Conservation (phyloP, 2,888 invertebrate genomes). For the Fabriciana adippe region DNA sequence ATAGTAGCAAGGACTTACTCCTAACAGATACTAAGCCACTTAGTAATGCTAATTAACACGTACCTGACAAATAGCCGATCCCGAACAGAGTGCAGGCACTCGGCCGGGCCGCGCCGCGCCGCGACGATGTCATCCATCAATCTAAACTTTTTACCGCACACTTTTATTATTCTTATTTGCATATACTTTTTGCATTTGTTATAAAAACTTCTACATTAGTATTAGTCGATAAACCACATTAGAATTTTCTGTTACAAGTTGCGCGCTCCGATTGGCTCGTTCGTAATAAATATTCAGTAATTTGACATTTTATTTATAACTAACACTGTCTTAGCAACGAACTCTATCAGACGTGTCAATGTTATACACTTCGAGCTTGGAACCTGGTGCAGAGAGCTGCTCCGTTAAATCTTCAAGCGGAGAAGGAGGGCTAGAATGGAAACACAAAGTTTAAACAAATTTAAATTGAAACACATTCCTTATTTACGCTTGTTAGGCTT, state of each 20-base stretch:
- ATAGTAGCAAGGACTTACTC: too few species aligned
- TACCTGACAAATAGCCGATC: too few species aligned
- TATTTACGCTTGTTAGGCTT: slow-evolving; percentile 19
- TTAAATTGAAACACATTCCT: background rate
- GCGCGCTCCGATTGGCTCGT: background rate
- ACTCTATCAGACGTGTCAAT: background rate
- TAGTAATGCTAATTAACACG: too few species aligned
- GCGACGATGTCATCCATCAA: slow-evolving; percentile 11
- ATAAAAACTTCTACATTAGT: slow-evolving; percentile 9
- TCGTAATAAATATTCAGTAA: slow-evolving; percentile 1
- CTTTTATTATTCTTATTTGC: slow-evolving; percentile 4
- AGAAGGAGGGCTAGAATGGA: slow-evolving; percentile 3
- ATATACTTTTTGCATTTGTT: slow-evolving; percentile 14
- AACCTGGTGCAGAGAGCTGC: too few species aligned
- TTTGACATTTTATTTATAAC: background rate
- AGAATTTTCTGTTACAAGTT: slow-evolving; percentile 13
- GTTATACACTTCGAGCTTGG: too few species aligned
- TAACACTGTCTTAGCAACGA: background rate
- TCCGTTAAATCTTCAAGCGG: background rate
- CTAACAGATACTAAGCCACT: too few species aligned
- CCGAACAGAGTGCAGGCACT: too few species aligned
- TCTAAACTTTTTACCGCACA: background rate
- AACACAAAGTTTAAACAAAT: background rate
- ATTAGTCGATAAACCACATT: slow-evolving; percentile 1
- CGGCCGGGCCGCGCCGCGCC: too few species aligned